Percentiles rank a stretch among this genome's conserved stretches.
Evolutionary conservation across 2,797 vertebrate genomes (phyloP).

Genomic region (Sebastes baramenuke): DNA sequence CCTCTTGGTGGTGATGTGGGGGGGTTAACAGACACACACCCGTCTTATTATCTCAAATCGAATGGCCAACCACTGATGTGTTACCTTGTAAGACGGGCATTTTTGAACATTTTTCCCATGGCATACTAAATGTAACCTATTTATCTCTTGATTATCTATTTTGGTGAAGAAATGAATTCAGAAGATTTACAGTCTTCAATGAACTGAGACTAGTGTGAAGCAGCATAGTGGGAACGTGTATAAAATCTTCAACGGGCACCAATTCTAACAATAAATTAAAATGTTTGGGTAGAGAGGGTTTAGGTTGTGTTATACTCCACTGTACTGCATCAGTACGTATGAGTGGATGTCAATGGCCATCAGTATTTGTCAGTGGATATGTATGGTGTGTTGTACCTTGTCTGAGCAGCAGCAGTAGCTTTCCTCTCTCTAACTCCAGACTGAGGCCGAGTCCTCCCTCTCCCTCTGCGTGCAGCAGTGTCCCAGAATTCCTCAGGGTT

Average conservation of each 20-base stretch:
- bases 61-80: too few species aligned
- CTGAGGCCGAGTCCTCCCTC: conserved; percentile 82
- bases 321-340: not conserved
- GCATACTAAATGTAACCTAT: not conserved
- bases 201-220: not conserved
- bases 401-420: conserved; percentile 86
- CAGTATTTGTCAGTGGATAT: not conserved
- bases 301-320: not conserved
- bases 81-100: rapidly evolving
- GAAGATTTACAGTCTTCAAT: not conserved
- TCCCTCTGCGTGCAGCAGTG: conserved; percentile 85
- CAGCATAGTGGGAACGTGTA: not conserved
- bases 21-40: too few species aligned
- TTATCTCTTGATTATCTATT: not conserved
- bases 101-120: not conserved
- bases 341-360: not conserved
- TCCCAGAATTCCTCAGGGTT: conserved; percentile 89
- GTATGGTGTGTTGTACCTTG: conserved; percentile 81
- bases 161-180: not conserved
- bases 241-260: too few species aligned
- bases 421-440: conserved; percentile 89
- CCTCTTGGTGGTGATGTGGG: too few species aligned
- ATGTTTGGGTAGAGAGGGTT: not conserved
- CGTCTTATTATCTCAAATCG: too few species aligned
- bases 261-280: not conserved